A percentile compares a stretch with the other conserved stretches of the same genome.
Conservation (phyloP, 2,888 invertebrate species). For the Epistrophe eligans region DNA sequence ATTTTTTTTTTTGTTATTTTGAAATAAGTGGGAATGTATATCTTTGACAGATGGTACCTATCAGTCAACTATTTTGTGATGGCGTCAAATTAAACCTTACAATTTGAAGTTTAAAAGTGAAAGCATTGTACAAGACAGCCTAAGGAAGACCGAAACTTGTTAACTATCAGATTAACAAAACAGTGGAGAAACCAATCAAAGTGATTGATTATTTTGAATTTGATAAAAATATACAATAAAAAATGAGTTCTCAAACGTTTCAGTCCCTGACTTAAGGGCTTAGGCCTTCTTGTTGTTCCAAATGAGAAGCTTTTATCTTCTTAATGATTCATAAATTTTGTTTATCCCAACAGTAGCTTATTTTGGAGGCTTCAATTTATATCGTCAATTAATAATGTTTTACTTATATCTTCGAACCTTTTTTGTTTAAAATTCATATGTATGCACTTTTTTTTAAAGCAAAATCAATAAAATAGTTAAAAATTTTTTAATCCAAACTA, state of each 20-base stretch:
- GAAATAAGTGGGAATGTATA: background rate
- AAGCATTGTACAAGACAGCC: constrained; percentile 8
- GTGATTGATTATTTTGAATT: constrained; percentile 22
- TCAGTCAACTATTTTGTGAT: background rate
- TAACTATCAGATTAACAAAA: background rate
- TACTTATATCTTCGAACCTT: background rate
- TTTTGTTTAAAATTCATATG: background rate
- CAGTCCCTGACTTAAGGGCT: constrained; percentile 12
- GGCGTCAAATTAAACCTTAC: constrained; percentile 12
- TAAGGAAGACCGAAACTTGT: background rate
- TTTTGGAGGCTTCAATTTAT: background rate
- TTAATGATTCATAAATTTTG: constrained; percentile 7
- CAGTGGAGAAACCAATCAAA: constrained; percentile 11
- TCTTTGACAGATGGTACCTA: constrained; percentile 18
- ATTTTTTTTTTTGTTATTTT: background rate
- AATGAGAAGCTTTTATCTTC: background rate
- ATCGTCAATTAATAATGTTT: background rate
- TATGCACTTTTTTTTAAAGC: background rate
- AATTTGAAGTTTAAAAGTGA: constrained; percentile 15
- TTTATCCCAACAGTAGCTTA: constrained; percentile 4
- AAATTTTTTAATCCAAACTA: background rate
- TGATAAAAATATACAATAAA: background rate
- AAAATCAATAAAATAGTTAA: background rate
- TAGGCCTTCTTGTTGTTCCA: background rate
- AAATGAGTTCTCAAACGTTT: background rate